A percentile compares a stretch with the other conserved stretches of the same genome.
These are phyloP conservation scores for Drosophila arawakana DNA, from an alignment of 1,140 invertebrate genomes.

Conservation along the genomic window DNA sequence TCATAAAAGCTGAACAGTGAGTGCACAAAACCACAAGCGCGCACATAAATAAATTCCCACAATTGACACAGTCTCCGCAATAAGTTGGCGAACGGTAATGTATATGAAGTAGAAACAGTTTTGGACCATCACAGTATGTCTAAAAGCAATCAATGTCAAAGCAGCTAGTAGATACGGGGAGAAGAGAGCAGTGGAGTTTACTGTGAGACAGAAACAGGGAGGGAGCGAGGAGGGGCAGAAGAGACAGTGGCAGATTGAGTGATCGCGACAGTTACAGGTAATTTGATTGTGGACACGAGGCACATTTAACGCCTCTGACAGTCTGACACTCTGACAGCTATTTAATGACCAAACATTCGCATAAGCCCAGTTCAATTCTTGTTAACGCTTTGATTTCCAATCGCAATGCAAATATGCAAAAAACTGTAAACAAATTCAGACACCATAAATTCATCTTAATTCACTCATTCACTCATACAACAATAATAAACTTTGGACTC, in stretches of 20 bases:
- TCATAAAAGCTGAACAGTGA: slow-evolving; percentile 45
- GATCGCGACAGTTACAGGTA: slow-evolving; percentile 42
- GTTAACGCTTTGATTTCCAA: background rate
- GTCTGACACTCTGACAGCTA: slow-evolving; percentile 22
- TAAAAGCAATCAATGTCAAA: slow-evolving; percentile 61
- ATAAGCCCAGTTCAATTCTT: background rate
- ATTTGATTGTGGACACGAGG: slow-evolving; percentile 37
- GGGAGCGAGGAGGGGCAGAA: background rate
- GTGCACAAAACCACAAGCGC: background rate
- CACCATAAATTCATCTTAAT: too few species aligned
- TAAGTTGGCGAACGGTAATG: background rate
- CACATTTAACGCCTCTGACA: slow-evolving; percentile 37
- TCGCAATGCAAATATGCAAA: background rate
- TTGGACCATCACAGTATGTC: slow-evolving; percentile 39
- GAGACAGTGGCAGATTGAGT: slow-evolving; percentile 9
- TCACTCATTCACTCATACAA: too few species aligned
- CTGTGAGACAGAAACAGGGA: too few species aligned
- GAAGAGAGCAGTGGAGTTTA: too few species aligned
- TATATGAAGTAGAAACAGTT: background rate
- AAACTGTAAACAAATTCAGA: background rate
- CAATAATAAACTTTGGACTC: too few species aligned
- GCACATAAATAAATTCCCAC: background rate
- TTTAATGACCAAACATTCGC: slow-evolving; percentile 16
- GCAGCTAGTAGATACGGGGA: slow-evolving; percentile 11
- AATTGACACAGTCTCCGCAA: background rate